Percentiles rank a stretch among this genome's conserved stretches.
These are phyloP conservation scores for Tachuris rubrigastra DNA, from an alignment of 2,113 vertebrate genomes.

Conservation along the genomic window DNA sequence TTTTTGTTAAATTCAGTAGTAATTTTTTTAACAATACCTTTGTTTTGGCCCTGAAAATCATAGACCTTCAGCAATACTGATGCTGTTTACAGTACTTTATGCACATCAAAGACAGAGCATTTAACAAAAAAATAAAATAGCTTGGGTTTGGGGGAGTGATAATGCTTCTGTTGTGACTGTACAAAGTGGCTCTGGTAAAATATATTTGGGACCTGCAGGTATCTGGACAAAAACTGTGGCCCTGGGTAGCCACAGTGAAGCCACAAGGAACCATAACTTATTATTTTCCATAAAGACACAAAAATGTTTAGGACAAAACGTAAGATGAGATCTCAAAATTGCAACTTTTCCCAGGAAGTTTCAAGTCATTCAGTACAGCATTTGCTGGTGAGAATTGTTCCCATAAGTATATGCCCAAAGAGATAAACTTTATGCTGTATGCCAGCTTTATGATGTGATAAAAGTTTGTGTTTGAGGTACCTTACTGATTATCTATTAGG, in stretches of 20 bases:
- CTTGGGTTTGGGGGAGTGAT: background rate
- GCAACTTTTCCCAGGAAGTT: background rate
- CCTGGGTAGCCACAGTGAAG: background rate
- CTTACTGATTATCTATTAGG: constrained; percentile 70
- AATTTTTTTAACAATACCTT: background rate
- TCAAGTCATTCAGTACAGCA: background rate
- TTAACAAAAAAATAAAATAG: constrained; percentile 15
- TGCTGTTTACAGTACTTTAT: background rate
- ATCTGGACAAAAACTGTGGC: background rate
- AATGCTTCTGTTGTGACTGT: background rate
- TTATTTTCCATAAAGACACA: background rate
- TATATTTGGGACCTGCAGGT: background rate
- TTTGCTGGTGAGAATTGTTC: background rate
- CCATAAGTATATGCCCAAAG: constrained; percentile 7
- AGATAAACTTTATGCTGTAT: constrained; percentile 63
- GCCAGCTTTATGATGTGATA: constrained; percentile 64
- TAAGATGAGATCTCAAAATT: background rate
- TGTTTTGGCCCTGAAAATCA: background rate
- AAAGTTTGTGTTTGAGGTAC: constrained; percentile 70
- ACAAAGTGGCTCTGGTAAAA: background rate
- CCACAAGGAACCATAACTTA: fast-evolving
- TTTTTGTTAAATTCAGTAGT: background rate
- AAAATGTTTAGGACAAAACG: background rate
- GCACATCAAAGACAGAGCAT: background rate
- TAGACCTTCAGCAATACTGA: background rate